Base-by-base conservation (phyloP, 2,797 vertebrate species). In the Mycteria americana region DNA sequence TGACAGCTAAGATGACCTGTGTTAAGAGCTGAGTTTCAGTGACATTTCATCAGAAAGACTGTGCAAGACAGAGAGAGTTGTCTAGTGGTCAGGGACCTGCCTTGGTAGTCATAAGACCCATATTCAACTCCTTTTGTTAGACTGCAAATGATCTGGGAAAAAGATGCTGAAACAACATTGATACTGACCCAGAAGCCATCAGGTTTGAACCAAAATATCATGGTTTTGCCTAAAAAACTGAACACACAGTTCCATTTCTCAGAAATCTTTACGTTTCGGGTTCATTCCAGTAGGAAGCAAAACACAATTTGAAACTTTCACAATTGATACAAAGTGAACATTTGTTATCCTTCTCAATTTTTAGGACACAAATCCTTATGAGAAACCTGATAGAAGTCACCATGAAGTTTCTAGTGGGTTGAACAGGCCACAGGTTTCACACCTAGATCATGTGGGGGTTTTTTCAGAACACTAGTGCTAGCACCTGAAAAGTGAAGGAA, bases 391-490 rank as follows among this genome's bases (percentile, higher is more conserved):
- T 3, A 82, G 82, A 82, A 92, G 72, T 75, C 68, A 88, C 30
- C 21, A 17, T 7, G 11, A 92, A 78, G 19, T 74, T 94, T 94
- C 81, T 80, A 63, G 39, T 63, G 45, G 13, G 27, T 67, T 89
- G 50, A 78, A 79, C 37, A 69, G n/a, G 63, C 15, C 35, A 57
- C 57, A 85, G 54, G 54, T 74, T 91, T 81, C 91, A 93, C 35
- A 51, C 0, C 3, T 54, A 28, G 41, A 50, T 78, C 18, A 57
- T 53, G 14, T 30, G 11, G 28, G 12, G 0, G 0, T 12, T 63
- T 83, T 73, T 89, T 80, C 54, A 81, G 62, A 88, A 46, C 51
- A 51, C 7, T 59, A 84, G 13, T 15, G 19, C 50, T 75, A 84
- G 13, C 37, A 88, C 39, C 45, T 81, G 67, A 86, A 90, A 75